Conservation (phyloP, 2,797 vertebrate species). For the Notoglanidium macrostoma region DNA sequence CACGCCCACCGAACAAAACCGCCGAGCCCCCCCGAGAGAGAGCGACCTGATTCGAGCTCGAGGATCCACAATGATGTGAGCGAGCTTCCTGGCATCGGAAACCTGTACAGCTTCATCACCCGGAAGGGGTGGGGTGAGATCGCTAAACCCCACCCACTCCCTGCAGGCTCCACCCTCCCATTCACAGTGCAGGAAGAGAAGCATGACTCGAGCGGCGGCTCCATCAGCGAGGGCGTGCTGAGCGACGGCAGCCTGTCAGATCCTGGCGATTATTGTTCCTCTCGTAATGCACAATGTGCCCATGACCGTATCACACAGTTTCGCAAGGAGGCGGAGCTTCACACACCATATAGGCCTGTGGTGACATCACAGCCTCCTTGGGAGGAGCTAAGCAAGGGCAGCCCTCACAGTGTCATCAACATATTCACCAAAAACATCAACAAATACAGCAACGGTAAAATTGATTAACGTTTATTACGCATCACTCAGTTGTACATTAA, state of each 20-base stretch:
- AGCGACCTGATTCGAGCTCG: slow-evolving; percentile 68
- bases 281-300: slow-evolving; percentile 69
- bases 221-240: slow-evolving; percentile 89
- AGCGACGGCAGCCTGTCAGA: slow-evolving; percentile 85
- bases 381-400: slow-evolving; percentile 92
- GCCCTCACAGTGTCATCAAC: slow-evolving; percentile 93
- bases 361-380: slow-evolving; percentile 70
- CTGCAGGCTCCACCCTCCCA: background rate
- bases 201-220: slow-evolving; percentile 81
- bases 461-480: background rate
- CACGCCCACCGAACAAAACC: slow-evolving; percentile 72
- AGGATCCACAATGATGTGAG: slow-evolving; percentile 79
- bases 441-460: slow-evolving; percentile 81
- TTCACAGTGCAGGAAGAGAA: background rate
- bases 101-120: slow-evolving; percentile 77
- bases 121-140: slow-evolving; percentile 68
- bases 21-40: slow-evolving; percentile 76
- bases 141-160: slow-evolving; percentile 29
- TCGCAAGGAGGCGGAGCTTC: slow-evolving; percentile 86
- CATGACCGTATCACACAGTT: slow-evolving; percentile 81
- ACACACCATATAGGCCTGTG: slow-evolving; percentile 69
- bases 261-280: slow-evolving; percentile 67
- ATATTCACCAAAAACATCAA: slow-evolving; percentile 90
- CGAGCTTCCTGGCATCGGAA: slow-evolving; percentile 81
- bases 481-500: background rate